phyloP scores from a whole-genome alignment of 2,797 vertebrate genomes.

The Paramormyrops hopkinsi region DNA sequence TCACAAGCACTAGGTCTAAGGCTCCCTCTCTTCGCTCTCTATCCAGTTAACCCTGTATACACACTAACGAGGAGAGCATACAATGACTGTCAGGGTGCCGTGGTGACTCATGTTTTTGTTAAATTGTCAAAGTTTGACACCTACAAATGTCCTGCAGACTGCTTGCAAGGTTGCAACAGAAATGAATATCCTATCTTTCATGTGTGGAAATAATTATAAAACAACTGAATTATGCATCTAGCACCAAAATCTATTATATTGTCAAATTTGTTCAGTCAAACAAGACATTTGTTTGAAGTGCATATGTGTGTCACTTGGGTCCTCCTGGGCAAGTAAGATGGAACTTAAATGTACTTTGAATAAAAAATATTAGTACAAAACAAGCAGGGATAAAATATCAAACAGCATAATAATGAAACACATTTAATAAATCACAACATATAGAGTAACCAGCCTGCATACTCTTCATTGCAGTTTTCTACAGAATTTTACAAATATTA shows the following conservation, averaged over 20 bases:
- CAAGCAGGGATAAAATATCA: background rate
- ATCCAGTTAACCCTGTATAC: background rate
- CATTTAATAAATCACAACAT: background rate
- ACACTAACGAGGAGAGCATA: background rate
- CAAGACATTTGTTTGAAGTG: background rate
- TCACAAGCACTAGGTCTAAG: background rate
- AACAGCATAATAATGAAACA: background rate
- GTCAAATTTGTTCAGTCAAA: background rate
- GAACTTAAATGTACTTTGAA: background rate
- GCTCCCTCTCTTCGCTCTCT: background rate
- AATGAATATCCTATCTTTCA: background rate
- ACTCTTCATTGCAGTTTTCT: background rate
- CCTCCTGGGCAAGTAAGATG: background rate
- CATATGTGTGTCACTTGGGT: background rate
- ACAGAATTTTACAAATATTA: background rate
- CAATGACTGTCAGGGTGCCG: background rate
- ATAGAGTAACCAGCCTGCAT: background rate
- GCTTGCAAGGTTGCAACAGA: background rate
- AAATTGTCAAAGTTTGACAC: background rate
- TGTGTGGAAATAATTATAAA: background rate
- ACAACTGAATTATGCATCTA: background rate
- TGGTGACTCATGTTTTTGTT: background rate
- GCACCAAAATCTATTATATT: background rate
- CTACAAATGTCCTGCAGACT: background rate
- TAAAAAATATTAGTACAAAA: background rate